Base-by-base conservation (phyloP, 2,888 invertebrate species). In the Ennomos erosarius region DNA sequence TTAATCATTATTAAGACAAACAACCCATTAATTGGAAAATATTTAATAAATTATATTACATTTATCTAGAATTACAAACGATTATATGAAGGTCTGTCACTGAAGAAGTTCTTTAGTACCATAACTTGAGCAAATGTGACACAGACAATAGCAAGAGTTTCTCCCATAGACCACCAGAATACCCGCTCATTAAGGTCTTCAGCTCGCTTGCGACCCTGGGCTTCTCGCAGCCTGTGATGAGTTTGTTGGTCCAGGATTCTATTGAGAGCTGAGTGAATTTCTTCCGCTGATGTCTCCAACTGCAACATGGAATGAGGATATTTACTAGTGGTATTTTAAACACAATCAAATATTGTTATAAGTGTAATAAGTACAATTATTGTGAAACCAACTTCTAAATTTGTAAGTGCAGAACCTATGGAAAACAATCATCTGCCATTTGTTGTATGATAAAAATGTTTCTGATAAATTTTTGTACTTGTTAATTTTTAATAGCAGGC, bases 171-270 rank as follows among this genome's bases (percentile, higher is more conserved):
- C 99, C 99, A 99, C 93, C 95, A 95, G 79, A 98, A 94, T 9
- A 99, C 99, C 73, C 97, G 94, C 82, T 98, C 98, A 76, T 99
- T 99, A 54, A 99, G 93, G 82, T 99, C 98, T 89, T 99, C 99
- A 0, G 99, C 99, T 59, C 99, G 94, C 79, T 98, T 98, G 52
- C 99, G 95, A 50, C 98, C 97, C 84, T 99, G 98, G 1, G 99
- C 96, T 90, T 99, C 99, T 52, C 98, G 94, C 62, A 99, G 89
- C 59, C 99, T 94, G 89, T 99, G 99, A 90, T 99, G 99, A 6
- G 99, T 99, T 93, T 99, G 99, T 78, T 97, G 97, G 85, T 99
- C 99, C 65, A 98, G 93, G 55, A 99, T 96, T 66, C 94, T 95
- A 75, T 96, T 97, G 48, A 99, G 91, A 62, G 96, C 95, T 81